Percentiles rank a stretch among this genome's conserved stretches.
Evolutionary conservation across 2,888 invertebrate species (phyloP).

Genomic region (Eupithecia subfuscata): DNA sequence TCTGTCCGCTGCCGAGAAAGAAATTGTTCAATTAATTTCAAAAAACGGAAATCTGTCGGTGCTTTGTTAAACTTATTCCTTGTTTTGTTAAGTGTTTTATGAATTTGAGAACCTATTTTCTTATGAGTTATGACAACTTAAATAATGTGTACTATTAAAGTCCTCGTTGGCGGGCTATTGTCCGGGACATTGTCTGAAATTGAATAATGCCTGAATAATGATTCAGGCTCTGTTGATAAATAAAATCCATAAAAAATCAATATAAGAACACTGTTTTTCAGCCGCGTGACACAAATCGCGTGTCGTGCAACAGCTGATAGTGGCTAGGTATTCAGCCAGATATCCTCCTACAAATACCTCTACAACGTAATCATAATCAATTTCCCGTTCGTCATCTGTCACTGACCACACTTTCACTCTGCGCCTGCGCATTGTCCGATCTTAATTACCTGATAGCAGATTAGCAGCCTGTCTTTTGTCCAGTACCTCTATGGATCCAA

Average conservation of each 20-base stretch:
- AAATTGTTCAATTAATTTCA: not conserved
- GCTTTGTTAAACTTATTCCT: not conserved
- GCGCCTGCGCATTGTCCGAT: conserved; percentile 42
- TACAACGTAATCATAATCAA: conserved; percentile 1
- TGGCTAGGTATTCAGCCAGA: not conserved
- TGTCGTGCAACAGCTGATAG: not conserved
- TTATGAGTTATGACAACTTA: not conserved
- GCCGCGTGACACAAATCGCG: not conserved
- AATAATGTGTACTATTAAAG: not conserved
- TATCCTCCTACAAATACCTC: not conserved
- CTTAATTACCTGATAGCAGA: conserved; percentile 44
- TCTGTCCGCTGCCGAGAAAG: not conserved
- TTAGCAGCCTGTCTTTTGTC: not conserved
- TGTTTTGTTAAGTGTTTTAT: not conserved
- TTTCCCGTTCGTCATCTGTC: conserved; percentile 44
- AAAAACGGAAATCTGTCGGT: no score
- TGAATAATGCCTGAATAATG: not conserved
- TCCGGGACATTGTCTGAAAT: not conserved
- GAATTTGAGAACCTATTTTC: not conserved
- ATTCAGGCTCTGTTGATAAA: not conserved
- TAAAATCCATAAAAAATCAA: not conserved
- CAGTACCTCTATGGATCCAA: not conserved
- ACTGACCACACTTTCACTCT: conserved; percentile 58
- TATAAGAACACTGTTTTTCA: not conserved
- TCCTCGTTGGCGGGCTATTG: not conserved